A percentile compares a stretch with the other conserved stretches of the same genome.
Evolutionary conservation across 2,113 vertebrate genomes (phyloP).

Genomic region (Elgaria multicarinata): DNA sequence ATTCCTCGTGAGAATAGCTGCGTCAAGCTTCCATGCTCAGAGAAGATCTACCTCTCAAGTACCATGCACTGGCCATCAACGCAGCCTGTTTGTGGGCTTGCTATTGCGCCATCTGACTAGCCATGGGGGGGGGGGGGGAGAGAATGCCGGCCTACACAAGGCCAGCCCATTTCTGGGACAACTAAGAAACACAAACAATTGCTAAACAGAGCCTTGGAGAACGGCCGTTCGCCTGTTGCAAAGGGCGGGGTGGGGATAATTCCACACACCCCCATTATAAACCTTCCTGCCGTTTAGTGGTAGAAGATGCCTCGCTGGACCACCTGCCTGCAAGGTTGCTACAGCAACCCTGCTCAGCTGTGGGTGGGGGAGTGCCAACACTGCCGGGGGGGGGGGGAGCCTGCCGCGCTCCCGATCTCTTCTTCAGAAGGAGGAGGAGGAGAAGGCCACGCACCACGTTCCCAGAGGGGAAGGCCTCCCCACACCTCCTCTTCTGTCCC

Average conservation of each 20-base stretch:
- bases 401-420: no score
- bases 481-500: neutral
- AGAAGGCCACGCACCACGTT: neutral
- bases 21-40: no score
- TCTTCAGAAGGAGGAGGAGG: neutral
- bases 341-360: neutral
- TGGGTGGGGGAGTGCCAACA: neutral
- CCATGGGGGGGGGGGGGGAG: no score
- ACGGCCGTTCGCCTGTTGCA: neutral
- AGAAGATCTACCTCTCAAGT: no score
- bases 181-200: no score
- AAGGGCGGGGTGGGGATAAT: neutral
- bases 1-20: no score
- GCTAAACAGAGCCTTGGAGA: neutral
- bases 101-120: no score
- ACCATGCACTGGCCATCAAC: no score
- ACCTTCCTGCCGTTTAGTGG: neutral
- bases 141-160: no score
- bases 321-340: constrained; percentile 4
- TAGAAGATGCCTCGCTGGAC: neutral
- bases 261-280: neutral
- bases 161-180: no score
- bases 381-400: no score
- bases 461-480: neutral
- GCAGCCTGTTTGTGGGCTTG: no score